Evolutionary conservation across 2,888 invertebrate genomes (phyloP).

Genomic region (Nasonovia ribisnigri): DNA sequence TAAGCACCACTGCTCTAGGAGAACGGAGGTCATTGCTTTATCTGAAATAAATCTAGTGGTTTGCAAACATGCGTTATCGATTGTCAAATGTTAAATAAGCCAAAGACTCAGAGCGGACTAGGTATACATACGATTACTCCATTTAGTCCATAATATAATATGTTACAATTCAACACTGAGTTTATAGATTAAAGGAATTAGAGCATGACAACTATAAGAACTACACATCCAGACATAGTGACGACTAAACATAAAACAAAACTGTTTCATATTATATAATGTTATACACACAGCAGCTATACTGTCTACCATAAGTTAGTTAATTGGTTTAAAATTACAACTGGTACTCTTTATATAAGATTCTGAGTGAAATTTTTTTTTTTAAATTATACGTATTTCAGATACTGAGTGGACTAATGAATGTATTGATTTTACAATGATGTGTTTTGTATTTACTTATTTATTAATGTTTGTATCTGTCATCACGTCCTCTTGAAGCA

Average conservation of each 20-base stretch:
- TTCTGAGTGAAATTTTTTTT: not conserved
- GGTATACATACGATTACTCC: not conserved
- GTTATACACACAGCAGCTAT: not conserved
- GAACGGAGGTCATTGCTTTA: not conserved
- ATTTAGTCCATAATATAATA: not conserved
- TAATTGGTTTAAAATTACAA: not conserved
- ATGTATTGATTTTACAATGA: not conserved
- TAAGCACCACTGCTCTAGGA: too few relatives aligned
- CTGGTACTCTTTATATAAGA: not conserved
- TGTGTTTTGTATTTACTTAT: not conserved
- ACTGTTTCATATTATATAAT: not conserved
- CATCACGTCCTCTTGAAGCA: not conserved
- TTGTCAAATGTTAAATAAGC: not conserved
- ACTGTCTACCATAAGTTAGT: not conserved
- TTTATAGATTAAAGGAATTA: not conserved
- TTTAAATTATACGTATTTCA: not conserved
- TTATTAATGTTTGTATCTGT: not conserved
- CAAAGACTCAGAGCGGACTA: not conserved
- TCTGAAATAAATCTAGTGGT: not conserved
- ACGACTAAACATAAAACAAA: not conserved
- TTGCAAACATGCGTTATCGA: not conserved
- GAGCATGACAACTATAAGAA: constrained; percentile 10
- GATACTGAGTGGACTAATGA: not conserved
- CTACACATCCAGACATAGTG: not conserved
- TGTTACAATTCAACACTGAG: not conserved